A percentile compares a stretch with the other conserved stretches of the same genome.
Evolutionary conservation across 2,888 invertebrate genomes (phyloP).

Genomic region (Eristalis intricaria): DNA sequence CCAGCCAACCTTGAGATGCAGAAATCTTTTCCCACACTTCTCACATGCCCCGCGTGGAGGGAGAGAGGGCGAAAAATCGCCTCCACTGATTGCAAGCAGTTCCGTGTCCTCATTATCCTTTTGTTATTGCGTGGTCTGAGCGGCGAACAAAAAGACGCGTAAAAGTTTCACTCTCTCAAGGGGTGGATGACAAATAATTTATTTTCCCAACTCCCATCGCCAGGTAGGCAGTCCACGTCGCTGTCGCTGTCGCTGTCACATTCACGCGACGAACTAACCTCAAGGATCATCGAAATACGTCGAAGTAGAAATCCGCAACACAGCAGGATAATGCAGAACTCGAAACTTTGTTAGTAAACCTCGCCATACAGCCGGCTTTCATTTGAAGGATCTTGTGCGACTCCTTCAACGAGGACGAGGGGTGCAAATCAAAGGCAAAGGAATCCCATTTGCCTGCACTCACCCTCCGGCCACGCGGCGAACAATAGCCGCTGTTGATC

Average conservation of each 20-base stretch:
- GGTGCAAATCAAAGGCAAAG: slow-evolving; percentile 32
- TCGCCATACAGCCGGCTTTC: slow-evolving; percentile 62
- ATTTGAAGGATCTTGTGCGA: slow-evolving; percentile 17
- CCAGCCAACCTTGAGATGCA: slow-evolving; percentile 46
- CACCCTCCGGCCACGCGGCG: slow-evolving; percentile 51
- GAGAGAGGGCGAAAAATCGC: slow-evolving; percentile 62
- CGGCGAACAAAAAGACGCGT: slow-evolving; percentile 60
- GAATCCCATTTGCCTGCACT: slow-evolving; percentile 57
- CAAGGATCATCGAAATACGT: slow-evolving; percentile 42
- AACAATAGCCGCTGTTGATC: slow-evolving; percentile 61
- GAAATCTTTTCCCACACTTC: slow-evolving; percentile 64
- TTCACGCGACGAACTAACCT: slow-evolving; percentile 31
- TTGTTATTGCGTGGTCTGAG: slow-evolving; percentile 56
- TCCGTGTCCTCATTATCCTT: slow-evolving; percentile 40
- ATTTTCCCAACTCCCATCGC: slow-evolving; percentile 61
- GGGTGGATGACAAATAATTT: slow-evolving; percentile 59
- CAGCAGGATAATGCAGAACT: slow-evolving; percentile 56
- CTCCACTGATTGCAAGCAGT: slow-evolving; percentile 46
- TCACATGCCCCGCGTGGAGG: background rate
- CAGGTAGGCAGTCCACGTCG: background rate
- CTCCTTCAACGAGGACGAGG: slow-evolving; percentile 52
- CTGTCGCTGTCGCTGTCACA: background rate
- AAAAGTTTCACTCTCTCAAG: slow-evolving; percentile 54
- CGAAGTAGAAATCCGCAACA: slow-evolving; percentile 47
- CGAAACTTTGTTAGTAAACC: slow-evolving; percentile 69